Percentiles rank a stretch among this genome's conserved stretches.
These are phyloP conservation scores for Amia ocellicauda DNA, from an alignment of 2,113 vertebrate species.

Conservation along the genomic window DNA sequence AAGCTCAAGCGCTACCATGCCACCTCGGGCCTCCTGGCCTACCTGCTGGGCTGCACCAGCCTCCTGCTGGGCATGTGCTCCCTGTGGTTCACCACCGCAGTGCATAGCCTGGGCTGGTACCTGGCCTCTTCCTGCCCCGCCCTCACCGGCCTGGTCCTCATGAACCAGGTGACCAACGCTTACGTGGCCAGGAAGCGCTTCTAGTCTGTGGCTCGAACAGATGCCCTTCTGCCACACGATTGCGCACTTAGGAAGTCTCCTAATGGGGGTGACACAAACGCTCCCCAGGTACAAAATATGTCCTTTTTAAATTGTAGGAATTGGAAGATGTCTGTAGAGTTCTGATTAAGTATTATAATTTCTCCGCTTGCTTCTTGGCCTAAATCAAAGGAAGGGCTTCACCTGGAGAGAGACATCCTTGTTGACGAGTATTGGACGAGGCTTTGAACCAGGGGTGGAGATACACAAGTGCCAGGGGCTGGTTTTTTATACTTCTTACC, in stretches of 20 bases:
- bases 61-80: conserved; percentile 85
- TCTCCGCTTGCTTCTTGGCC: background rate
- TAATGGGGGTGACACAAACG: conserved; percentile 49
- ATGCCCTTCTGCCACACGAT: no score
- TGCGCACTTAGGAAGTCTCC: no score
- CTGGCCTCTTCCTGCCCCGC: conserved; percentile 72
- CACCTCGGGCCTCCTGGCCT: conserved; percentile 79
- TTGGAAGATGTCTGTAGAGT: background rate
- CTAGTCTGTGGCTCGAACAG: no score
- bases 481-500: no score
- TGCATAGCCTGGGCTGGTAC: conserved; percentile 76
- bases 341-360: conserved; percentile 5
- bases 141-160: conserved; percentile 78
- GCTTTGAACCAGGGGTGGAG: no score
- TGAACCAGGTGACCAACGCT: conserved; percentile 88
- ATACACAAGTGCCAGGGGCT: no score
- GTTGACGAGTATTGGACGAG: no score
- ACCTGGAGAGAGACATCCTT: no score
- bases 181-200: conserved; percentile 85
- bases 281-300: no score
- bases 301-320: background rate
- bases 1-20: conserved; percentile 91
- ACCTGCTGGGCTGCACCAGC: conserved; percentile 80
- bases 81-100: conserved; percentile 77
- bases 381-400: no score